Base-by-base conservation (phyloP, 2,113 vertebrate species). In the Nothocercus julius region DNA sequence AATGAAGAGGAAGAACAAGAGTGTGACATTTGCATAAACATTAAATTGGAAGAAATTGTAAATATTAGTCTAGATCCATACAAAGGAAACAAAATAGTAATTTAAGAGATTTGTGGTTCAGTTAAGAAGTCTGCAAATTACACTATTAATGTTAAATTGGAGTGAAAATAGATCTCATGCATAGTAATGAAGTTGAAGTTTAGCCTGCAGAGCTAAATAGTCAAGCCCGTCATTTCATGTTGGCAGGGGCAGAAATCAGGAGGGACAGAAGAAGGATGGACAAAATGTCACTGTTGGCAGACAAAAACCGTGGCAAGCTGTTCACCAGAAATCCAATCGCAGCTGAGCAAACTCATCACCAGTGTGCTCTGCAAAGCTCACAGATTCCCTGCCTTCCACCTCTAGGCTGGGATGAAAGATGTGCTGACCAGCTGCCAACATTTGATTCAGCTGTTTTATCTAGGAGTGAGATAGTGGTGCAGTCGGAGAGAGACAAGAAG, bases 101-200 rank as follows among this genome's bases (percentile, higher is more conserved):
- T 95, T 95, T 88, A 81, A 72, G 77, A 93, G 81, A 91, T 88
- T 78, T 95, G 40, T 91, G 74, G 17, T 89, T 96, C 81, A 44
- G 58, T 91, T 94, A 93, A 68, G 54, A 85, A 83, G 51, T 75
- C 87, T 70, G 80, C 63, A 97, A 90, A 97, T 96, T 92, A 96
- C 80, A 93, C 92, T 74, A 85, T 92, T 96, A 93, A 73, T 91
- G 84, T 82, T 94, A 93, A 97, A 95, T 85, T 93, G 87, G 77
- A 81, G 90, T 90, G 94, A 97, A 97, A 95, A 95, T 70, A 92
- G 86, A 89, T 73, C 66, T 97, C 72, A 92, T 85, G 25, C 85
- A 95, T 79, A 96, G 89, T 94, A 97, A 97, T 96, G 90, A 97
- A 83, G 47, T 42, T 89, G 70, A 96, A 94, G 83, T 89, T 89